Conservation (phyloP, 2,888 invertebrate genomes). For the Tipula lateralis region DNA sequence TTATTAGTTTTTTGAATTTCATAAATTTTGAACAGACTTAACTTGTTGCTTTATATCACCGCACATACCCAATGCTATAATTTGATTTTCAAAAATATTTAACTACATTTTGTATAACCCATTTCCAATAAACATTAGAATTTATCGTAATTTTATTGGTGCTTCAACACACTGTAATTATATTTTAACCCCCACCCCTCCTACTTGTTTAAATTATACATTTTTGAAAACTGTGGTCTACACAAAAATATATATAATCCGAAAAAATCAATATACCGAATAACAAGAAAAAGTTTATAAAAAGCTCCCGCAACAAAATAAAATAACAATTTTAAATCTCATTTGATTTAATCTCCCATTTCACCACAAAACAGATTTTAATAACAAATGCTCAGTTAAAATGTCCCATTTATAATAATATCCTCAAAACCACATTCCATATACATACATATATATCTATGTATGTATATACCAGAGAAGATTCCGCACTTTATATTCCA, state of each 20-base stretch:
- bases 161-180: too few relatives aligned
- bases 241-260: neutral
- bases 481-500: neutral
- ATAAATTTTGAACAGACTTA: too few relatives aligned
- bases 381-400: neutral
- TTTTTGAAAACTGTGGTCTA: neutral
- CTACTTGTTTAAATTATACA: neutral
- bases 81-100: too few relatives aligned
- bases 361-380: conserved; percentile 19
- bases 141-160: too few relatives aligned
- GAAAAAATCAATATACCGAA: neutral
- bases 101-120: too few relatives aligned
- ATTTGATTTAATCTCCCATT: conserved; percentile 5
- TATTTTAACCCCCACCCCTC: too few relatives aligned
- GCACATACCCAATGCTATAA: too few relatives aligned
- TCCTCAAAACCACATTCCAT: neutral
- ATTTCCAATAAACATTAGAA: too few relatives aligned
- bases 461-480: neutral
- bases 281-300: neutral
- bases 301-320: neutral
- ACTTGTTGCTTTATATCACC: too few relatives aligned
- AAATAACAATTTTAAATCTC: conserved; percentile 24
- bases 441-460: too few relatives aligned
- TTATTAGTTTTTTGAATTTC: too few relatives aligned
- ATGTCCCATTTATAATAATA: conserved; percentile 11